Base-by-base conservation (phyloP, 2,797 vertebrate genomes). In the Micrastur ruficollis region DNA sequence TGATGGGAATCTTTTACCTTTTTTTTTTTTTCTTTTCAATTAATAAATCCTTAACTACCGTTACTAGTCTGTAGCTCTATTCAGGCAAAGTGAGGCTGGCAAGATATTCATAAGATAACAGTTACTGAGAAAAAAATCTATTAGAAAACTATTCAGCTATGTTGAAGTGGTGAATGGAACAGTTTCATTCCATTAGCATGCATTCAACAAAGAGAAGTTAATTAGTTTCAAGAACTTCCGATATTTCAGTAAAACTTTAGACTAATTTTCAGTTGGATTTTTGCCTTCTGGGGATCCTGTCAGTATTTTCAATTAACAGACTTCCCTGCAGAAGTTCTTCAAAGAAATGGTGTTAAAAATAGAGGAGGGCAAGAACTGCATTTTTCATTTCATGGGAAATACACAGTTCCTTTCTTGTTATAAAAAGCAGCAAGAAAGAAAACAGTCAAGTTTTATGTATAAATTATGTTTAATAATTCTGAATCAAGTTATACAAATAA, bases 271-370 rank as follows among this genome's bases (percentile, higher is more conserved):
- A 52, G 67, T 38, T 82, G 71, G 23, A 67, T 75, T 82, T 92
- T 92, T 96, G 90, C 93, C 95, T 97, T 94, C 94, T 94, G 96
- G 95, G 95, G 74, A 92, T 93, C 81, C 93, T 96, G 91, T 95
- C 91, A 93, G 75, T 87, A 49, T 95, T 96, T 97, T 96, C 94
- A 97, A 95, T 96, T 95, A 96, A 89, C 44, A 94, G 84, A 92
- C 93, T 93, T 94, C 84, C 71, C 71, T 80, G 59, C 63, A 87
- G 34, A 82, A 86, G 27, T 93, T 97, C 92, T 96, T 96, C 83
- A 95, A 93, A 95, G 78, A 70, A 93, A 90, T 89, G 5, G 2
- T 82, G 34, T 67, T 94, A 79, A 93, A 90, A 93, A 95, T 59
- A 92, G 71, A 82, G 59, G 67, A 95, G 50, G 34, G 23, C 34